A percentile compares a stretch with the other conserved stretches of the same genome.
phyloP scores from a whole-genome alignment of 2,797 vertebrate genomes.

The Hoplostethus mediterraneus region DNA sequence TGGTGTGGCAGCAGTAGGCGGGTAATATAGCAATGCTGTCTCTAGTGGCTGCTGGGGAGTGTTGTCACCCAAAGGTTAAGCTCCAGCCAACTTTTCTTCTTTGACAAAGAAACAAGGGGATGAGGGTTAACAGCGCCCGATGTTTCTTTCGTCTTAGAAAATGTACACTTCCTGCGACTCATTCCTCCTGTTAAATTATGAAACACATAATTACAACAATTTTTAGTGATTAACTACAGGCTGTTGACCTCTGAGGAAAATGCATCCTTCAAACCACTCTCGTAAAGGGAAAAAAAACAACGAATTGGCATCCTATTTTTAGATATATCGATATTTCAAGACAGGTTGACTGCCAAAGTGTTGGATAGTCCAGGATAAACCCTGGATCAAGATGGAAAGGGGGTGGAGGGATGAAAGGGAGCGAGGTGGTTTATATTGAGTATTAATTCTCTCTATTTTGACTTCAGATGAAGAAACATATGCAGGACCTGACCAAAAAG shows the following conservation, averaged over 20 bases:
- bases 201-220: too few relatives aligned
- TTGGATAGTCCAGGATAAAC: not conserved
- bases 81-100: too few relatives aligned
- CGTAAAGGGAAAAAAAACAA: too few relatives aligned
- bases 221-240: not conserved
- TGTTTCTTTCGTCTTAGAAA: not conserved
- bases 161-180: not conserved
- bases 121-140: conserved; percentile 4
- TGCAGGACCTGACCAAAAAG: conserved; percentile 94
- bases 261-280: too few relatives aligned
- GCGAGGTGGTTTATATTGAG: not conserved
- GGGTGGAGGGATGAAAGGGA: not conserved
- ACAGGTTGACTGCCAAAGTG: too few relatives aligned
- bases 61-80: too few relatives aligned
- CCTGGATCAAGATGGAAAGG: not conserved
- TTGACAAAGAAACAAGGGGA: not conserved
- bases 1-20: not conserved
- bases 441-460: conserved; percentile 8
- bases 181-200: not conserved
- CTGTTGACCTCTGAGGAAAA: not conserved
- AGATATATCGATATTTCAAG: too few relatives aligned
- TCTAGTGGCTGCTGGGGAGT: too few relatives aligned
- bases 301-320: too few relatives aligned
- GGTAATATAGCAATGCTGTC: not conserved
- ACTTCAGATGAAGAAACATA: conserved; percentile 95